Evolutionary conservation across 2,113 vertebrate species (phyloP), one percentile per base, ranked within the genome.

Genomic region (Scytalopus superciliaris): DNA sequence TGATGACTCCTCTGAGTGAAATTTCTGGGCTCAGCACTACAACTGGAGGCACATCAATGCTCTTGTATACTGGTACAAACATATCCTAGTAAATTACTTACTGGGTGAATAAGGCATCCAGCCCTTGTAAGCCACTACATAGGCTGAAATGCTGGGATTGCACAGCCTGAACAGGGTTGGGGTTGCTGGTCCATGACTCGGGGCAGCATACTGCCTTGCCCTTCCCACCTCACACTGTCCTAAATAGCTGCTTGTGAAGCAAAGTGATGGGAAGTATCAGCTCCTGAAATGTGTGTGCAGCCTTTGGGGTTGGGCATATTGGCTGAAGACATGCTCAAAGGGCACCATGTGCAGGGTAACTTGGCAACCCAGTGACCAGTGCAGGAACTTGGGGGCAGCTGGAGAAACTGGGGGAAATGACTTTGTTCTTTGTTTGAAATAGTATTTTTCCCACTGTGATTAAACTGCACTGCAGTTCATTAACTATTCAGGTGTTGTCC

Each of bases 401-500:
- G 69, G 57, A 90, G 56, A 76, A 90, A 84, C 37, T 21, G 11
- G 37, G 90, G 53, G 39, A 19, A 13, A 60, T 1, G 10, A 90
- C 31, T 93, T 70, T 64, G 45, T 95, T 91, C 94, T 96, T 90
- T 94, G 88, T 96, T 86, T 75, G 60, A 67, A 81, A 70, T n/a
- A 27, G 39, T 60, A 30, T 42, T 94, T 95, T 94, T 64, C 37
- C 33, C 44, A 72, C 64, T 89, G 76, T 84, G 90, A 97, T 92
- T 95, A 95, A 92, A 81, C 80, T 92, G 72, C 92, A 79, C 39
- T 90, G 88, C 86, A 92, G 90, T 91, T 96, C 88, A 97, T 97
- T 96, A 96, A 96, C 95, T 90, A 97, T 95, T 96, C 95, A 96
- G 92, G 90, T 96, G 92, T 93, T 96, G 96, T 97, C 92, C 8